Percentiles rank a stretch among this genome's conserved stretches.
Evolutionary conservation across 2,113 vertebrate species (phyloP).

Genomic region (Pterophyllum scalare): DNA sequence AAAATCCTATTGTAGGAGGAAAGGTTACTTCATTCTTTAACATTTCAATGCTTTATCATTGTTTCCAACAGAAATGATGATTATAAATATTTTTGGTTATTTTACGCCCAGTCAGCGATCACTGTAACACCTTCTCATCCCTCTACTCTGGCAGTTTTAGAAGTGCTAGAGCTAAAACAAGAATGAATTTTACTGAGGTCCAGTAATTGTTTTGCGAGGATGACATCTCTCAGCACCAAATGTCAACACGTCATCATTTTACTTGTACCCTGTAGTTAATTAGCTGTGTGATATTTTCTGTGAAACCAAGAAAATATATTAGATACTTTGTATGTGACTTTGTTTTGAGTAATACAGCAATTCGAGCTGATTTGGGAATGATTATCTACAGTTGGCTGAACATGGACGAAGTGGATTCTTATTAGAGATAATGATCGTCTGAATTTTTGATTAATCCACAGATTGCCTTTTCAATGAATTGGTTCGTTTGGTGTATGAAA

Average conservation of each 20-base stretch:
- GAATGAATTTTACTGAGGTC: background rate
- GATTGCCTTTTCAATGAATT: constrained; percentile 43
- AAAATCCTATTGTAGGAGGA: background rate
- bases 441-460: constrained; percentile 46
- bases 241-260: constrained; percentile 48
- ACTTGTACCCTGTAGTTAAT: constrained; percentile 47
- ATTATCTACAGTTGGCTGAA: constrained; percentile 54
- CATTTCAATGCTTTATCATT: background rate
- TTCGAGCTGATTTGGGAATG: constrained; percentile 26
- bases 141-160: background rate
- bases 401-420: constrained; percentile 35
- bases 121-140: background rate
- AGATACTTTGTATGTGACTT: constrained; percentile 24
- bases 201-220: constrained; percentile 16
- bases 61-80: background rate
- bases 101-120: background rate
- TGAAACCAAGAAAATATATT: constrained; percentile 27
- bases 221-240: constrained; percentile 42
- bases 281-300: constrained; percentile 53
- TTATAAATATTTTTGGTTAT: background rate
- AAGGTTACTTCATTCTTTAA: background rate
- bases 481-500: constrained; percentile 10
- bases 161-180: background rate
- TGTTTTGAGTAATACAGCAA: constrained; percentile 38
- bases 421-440: constrained; percentile 49